Base-by-base conservation (phyloP, 2,797 vertebrate species). In the Anabas testudineus region DNA sequence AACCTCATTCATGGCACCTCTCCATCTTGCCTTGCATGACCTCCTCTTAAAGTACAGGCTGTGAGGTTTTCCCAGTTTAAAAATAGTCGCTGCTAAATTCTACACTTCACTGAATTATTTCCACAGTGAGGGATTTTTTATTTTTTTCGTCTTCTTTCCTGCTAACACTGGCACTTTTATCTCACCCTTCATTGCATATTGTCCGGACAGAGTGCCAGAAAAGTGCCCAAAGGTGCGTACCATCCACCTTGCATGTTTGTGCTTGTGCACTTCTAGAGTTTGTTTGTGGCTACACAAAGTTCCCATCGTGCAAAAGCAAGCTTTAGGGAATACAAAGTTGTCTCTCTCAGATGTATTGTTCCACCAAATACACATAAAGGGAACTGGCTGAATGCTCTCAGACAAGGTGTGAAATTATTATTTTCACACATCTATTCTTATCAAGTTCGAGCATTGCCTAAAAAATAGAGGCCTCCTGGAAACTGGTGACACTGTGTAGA, bases 21-120 rank as follows among this genome's bases (percentile, higher is more conserved):
- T 96, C 95, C 95, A 94, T 85, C 88, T 96, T 77, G 93, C 95
- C 96, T 96, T 81, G 91, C 39, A 81, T 95, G 95, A 96, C 95
- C 96, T 90, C 77, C 76, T 69, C 81, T 79, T 76, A 91, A 94
- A 95, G 91, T 92, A 82, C 70, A 93, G 93, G 84, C 90, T 94
- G 90, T 95, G 94, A 96, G 94, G 93, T 96, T 94, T 83, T 83
- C 82, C 67, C 74, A 39, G 77, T 90, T 90, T 92, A 92, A 94
- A 94, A 94, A 93, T 92, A 93, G 83, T 58, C 74, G 39, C 74
- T 74, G 87, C 91, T 89, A 88, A 93, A 93, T 93, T 93, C 90
- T 90, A 90, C 86, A 85, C 88, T 86, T 86, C 66, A 74, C 79
- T 76, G 84, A 85, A 80, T 89, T 89, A 90, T 91, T 90, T 84